Evolutionary conservation across 2,113 vertebrate genomes (phyloP).

Genomic region (Myrmophylax atrothorax): DNA sequence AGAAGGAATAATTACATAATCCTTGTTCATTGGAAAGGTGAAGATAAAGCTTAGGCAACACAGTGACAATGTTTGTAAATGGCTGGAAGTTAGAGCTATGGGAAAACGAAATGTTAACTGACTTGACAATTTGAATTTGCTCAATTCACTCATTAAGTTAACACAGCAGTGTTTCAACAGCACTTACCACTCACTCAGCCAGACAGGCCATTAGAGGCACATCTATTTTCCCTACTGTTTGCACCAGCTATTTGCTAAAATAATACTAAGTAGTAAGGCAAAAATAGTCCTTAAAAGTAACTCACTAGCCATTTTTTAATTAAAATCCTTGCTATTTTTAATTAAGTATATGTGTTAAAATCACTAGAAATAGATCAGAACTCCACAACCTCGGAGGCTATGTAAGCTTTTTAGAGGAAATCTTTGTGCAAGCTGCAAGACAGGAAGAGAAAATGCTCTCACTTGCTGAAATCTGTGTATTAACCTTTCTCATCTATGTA

Average conservation of each 20-base stretch:
- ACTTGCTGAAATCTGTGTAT: not conserved
- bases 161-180: not conserved
- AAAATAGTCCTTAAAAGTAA: constrained; percentile 4
- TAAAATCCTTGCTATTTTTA: not conserved
- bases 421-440: not conserved
- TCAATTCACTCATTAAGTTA: not conserved
- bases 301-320: not conserved
- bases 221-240: not conserved
- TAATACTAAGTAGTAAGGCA: not conserved
- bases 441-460: not conserved
- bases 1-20: not conserved
- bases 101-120: not conserved
- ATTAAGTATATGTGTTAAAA: not conserved
- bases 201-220: not conserved
- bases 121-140: not conserved
- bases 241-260: not conserved
- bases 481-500: not conserved
- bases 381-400: not conserved
- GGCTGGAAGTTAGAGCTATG: not conserved
- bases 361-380: not conserved
- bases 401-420: not conserved
- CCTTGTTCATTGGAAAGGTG: not conserved
- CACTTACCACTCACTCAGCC: not conserved
- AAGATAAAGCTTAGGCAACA: not conserved
- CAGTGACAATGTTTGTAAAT: not conserved